phyloP scores from a whole-genome alignment of 2,113 vertebrate genomes.

The Boleophthalmus pectinirostris region DNA sequence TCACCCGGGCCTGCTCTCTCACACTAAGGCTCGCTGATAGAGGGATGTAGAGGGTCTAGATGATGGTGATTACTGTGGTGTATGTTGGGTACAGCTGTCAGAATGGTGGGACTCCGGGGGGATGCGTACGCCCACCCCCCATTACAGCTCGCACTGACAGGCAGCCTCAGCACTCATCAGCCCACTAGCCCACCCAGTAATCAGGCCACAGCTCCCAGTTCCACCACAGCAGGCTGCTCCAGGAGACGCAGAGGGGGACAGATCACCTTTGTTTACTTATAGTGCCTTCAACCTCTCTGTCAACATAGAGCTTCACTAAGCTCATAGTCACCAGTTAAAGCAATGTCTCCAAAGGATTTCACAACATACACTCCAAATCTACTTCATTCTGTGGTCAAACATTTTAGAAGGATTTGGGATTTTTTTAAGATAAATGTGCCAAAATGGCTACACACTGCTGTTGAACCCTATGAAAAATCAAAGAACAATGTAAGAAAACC shows the following conservation, averaged over 20 bases:
- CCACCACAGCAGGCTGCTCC: slow-evolving; percentile 4
- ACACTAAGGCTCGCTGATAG: slow-evolving; percentile 16
- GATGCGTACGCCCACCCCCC: slow-evolving; percentile 51
- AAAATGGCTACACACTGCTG: too few relatives aligned
- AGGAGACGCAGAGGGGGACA: neutral
- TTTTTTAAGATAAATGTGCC: too few relatives aligned
- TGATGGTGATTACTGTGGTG: slow-evolving; percentile 39
- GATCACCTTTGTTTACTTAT: slow-evolving; percentile 12
- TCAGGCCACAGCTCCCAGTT: slow-evolving; percentile 27
- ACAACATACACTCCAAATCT: neutral
- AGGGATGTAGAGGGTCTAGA: slow-evolving; percentile 21
- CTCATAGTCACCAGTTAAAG: neutral
- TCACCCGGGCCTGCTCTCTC: neutral
- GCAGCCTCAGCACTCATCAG: slow-evolving; percentile 49
- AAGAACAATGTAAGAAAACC: too few relatives aligned
- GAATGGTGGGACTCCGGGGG: slow-evolving; percentile 46
- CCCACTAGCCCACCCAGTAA: slow-evolving; percentile 40
- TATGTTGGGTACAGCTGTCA: slow-evolving; percentile 49
- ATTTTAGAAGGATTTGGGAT: too few relatives aligned
- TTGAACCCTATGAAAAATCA: too few relatives aligned
- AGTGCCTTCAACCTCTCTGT: neutral
- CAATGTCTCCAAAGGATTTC: neutral
- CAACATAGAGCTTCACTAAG: neutral
- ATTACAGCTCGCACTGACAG: slow-evolving; percentile 64
- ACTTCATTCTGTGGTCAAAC: too few relatives aligned